Conservation (phyloP, 2,797 vertebrate genomes). For the Mustela erminea region DNA sequence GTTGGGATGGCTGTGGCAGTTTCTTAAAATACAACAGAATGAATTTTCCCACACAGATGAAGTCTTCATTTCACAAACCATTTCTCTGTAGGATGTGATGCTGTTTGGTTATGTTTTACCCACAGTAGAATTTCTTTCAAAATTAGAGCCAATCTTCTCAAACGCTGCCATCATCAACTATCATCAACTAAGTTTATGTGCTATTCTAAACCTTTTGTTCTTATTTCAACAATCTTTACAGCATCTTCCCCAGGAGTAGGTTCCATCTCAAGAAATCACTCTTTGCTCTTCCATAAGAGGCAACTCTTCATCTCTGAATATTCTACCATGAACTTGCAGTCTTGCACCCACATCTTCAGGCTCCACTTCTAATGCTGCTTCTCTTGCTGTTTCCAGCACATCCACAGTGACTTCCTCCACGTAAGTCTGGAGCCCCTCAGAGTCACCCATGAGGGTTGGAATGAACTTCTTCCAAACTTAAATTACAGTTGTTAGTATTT, state of each 20-base stretch:
- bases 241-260: not conserved
- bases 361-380: not conserved
- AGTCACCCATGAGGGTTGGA: not conserved
- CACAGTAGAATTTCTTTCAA: not conserved
- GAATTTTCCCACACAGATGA: not conserved
- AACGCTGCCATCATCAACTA: not conserved
- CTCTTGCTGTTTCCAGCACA: not conserved
- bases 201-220: not conserved
- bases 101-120: not conserved
- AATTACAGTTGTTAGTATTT: not conserved
- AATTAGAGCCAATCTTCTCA: not conserved
- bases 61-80: not conserved
- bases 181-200: not conserved
- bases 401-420: not conserved
- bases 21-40: not conserved
- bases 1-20: not conserved
- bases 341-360: not conserved
- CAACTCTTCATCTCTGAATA: not conserved
- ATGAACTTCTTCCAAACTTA: not conserved
- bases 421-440: not conserved
- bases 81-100: not conserved
- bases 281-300: not conserved
- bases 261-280: not conserved
- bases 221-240: not conserved
- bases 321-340: not conserved